A percentile compares a stretch with the other conserved stretches of the same genome.
Conservation (phyloP, 2,113 vertebrate species). For the Rhinolophus ferrumequinum region DNA sequence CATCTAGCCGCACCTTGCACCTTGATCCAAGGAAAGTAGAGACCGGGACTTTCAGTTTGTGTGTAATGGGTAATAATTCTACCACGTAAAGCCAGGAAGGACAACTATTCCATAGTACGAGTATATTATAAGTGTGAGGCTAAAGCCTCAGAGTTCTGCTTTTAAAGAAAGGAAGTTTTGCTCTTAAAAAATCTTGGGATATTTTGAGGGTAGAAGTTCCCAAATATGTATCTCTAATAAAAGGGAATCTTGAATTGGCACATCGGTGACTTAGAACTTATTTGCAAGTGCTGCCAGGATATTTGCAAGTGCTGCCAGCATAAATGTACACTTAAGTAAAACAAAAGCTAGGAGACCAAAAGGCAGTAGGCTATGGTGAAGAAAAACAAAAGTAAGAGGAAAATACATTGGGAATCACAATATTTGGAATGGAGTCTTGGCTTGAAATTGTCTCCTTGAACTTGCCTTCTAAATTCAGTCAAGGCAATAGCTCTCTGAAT, state of each 20-base stretch:
- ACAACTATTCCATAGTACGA: too few relatives aligned
- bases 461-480: neutral
- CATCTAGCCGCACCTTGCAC: accelerated
- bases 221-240: neutral
- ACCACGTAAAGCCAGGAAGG: neutral
- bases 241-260: neutral
- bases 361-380: neutral
- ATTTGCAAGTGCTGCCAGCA: neutral
- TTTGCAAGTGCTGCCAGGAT: neutral
- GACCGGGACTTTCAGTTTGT: neutral
- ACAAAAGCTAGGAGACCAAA: neutral
- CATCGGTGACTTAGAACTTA: neutral
- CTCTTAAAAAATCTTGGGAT: neutral
- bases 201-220: neutral
- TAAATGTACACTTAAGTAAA: neutral
- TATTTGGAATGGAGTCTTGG: neutral
- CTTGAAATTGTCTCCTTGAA: neutral
- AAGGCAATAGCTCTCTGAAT: neutral
- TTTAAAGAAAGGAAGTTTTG: neutral
- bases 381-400: neutral
- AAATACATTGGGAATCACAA: neutral
- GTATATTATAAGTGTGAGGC: neutral
- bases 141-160: neutral
- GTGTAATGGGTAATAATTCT: neutral
- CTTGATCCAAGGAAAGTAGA: neutral